Evolutionary conservation across 2,888 invertebrate species (phyloP).

Genomic region (Hyalella azteca): DNA sequence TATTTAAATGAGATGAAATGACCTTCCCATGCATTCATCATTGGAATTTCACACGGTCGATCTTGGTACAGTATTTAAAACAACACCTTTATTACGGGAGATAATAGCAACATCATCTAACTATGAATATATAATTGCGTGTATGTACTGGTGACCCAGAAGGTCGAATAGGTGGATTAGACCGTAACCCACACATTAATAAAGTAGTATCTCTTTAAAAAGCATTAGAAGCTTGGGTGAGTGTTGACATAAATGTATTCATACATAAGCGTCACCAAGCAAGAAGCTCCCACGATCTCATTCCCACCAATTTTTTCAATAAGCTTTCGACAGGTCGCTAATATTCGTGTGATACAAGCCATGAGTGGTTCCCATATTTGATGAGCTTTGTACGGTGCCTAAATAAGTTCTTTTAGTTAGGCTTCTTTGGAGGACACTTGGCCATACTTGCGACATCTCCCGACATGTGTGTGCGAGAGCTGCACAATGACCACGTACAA

Average conservation of each 20-base stretch:
- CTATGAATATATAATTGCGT: background rate
- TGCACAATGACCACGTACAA: background rate
- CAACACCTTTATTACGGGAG: background rate
- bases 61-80: background rate
- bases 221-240: background rate
- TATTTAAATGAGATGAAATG: constrained; percentile 6
- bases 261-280: too few species aligned
- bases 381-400: background rate
- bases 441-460: background rate
- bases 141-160: background rate
- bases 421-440: background rate
- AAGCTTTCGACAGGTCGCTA: constrained; percentile 2
- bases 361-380: background rate
- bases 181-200: too few species aligned
- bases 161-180: too few species aligned
- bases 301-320: background rate
- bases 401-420: background rate
- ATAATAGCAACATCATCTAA: background rate
- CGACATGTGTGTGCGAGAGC: background rate
- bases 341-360: background rate
- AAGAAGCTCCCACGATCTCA: too few species aligned
- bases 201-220: background rate
- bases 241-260: background rate
- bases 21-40: background rate
- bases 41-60: background rate